Percentiles rank a stretch among this genome's conserved stretches.
phyloP scores from a whole-genome alignment of 1,140 invertebrate genomes.

The Pteromalus puparum region DNA sequence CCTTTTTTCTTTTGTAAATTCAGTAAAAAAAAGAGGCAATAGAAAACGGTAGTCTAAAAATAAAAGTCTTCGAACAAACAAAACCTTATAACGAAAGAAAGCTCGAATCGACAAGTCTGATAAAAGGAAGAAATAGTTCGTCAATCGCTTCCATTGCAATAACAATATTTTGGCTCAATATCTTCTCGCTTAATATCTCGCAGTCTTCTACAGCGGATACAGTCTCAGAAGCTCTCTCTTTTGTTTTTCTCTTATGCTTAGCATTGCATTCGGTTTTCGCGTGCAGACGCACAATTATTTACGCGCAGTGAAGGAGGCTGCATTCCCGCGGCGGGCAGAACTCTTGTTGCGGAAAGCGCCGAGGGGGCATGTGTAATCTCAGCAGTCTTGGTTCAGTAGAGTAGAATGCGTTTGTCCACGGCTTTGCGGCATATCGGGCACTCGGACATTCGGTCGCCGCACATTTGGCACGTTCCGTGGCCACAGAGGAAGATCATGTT shows the following conservation, averaged over 20 bases:
- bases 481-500: slow-evolving; percentile 99
- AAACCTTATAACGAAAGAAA: not conserved
- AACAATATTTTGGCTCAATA: not conserved
- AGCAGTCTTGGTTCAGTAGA: slow-evolving; percentile 80
- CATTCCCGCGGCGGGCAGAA: not conserved
- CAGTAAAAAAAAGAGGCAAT: not conserved
- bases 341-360: too few relatives aligned
- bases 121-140: not conserved
- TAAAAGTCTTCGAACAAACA: not conserved
- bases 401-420: slow-evolving; percentile 95
- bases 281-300: not conserved
- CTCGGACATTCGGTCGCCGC: slow-evolving; percentile 96
- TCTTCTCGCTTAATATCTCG: not conserved
- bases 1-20: slow-evolving; percentile 4
- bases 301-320: not conserved
- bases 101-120: not conserved
- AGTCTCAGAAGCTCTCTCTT: slow-evolving; percentile 48
- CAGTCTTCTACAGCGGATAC: not conserved
- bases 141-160: not conserved
- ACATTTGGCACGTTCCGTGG: slow-evolving; percentile 98
- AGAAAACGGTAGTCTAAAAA: not conserved
- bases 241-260: not conserved
- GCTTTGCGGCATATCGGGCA: slow-evolving; percentile 98
- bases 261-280: not conserved
- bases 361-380: not conserved